Conservation (phyloP, 2,113 vertebrate species). For the Mustela lutreola region DNA sequence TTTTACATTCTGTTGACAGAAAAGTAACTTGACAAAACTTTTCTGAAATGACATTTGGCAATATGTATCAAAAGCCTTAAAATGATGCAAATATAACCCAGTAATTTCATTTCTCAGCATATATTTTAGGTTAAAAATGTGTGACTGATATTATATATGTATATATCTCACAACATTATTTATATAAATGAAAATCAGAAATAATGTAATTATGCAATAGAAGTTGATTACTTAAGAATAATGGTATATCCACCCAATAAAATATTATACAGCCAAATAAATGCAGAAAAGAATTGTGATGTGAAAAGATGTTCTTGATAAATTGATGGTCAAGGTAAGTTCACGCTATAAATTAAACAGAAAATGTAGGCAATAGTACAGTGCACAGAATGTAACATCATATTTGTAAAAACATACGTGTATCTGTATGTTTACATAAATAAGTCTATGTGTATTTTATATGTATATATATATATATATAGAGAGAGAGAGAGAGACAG, state of each 20-base stretch:
- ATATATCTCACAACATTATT: not conserved
- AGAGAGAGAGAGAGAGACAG: not conserved
- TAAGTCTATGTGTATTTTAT: not conserved
- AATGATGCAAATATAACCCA: not conserved
- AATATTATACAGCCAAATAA: constrained; percentile 18
- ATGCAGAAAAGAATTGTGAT: not conserved
- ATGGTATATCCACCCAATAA: not conserved
- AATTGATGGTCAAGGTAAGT: not conserved
- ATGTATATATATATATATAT: too few relatives aligned
- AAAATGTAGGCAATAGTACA: not conserved
- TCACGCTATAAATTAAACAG: too few relatives aligned
- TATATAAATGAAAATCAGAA: not conserved
- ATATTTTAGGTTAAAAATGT: constrained; percentile 29
- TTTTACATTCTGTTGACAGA: not conserved
- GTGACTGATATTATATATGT: not conserved
- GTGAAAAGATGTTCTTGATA: not conserved
- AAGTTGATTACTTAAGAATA: not conserved
- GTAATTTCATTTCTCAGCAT: not conserved
- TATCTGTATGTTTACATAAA: not conserved
- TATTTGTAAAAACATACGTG: not conserved
- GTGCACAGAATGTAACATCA: not conserved
- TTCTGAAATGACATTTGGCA: constrained; percentile 42
- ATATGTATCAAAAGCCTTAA: constrained; percentile 32
- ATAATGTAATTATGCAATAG: not conserved
- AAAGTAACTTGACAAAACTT: constrained; percentile 43